These are phyloP conservation scores for Asarcornis scutulata DNA, from an alignment of 2,113 vertebrate species.

Conservation along the genomic window DNA sequence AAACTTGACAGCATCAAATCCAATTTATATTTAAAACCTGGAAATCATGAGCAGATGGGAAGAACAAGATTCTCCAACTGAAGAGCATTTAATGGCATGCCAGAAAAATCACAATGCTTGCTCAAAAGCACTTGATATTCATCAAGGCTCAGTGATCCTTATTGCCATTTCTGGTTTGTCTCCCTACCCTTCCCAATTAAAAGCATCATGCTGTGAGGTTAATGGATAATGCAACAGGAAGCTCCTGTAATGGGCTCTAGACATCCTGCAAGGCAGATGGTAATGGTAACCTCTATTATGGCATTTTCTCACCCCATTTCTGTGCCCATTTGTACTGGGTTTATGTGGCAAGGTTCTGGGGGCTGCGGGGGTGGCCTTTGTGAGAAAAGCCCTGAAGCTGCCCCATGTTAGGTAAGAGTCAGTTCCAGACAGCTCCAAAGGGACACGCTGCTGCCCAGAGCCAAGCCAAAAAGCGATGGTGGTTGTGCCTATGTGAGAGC, in stretches of 20 bases:
- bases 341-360: too few species aligned
- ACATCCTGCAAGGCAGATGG: not conserved
- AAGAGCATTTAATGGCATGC: not conserved
- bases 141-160: not conserved
- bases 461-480: too few species aligned
- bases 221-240: not conserved
- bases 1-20: not conserved
- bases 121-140: slow-evolving; percentile 10
- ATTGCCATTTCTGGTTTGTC: not conserved
- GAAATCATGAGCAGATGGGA: not conserved
- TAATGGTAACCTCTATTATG: not conserved
- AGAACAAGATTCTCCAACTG: not conserved
- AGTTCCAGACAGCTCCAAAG: too few species aligned
- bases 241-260: not conserved
- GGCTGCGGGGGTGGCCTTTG: too few species aligned
- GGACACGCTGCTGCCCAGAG: too few species aligned
- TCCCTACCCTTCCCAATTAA: not conserved
- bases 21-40: not conserved
- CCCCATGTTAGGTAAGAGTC: too few species aligned
- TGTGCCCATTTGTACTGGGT: not conserved
- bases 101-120: not conserved
- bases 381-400: too few species aligned
- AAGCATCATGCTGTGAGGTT: not conserved
- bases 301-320: not conserved
- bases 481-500: too few species aligned